Conservation (phyloP, 2,888 invertebrate species). For the Amiota communis region DNA sequence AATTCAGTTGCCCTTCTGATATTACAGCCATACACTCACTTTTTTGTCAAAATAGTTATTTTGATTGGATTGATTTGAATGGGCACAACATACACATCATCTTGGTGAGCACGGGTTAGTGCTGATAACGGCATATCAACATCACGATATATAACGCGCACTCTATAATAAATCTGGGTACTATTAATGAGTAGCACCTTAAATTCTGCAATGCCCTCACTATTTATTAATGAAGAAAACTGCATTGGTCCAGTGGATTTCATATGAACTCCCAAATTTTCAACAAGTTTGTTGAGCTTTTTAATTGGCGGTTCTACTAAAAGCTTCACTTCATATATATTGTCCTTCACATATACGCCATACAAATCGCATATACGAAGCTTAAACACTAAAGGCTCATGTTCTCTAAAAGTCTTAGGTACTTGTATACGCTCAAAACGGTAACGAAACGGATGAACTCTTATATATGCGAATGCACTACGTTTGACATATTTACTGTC, state of each 20-base stretch:
- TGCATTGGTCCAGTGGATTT: not conserved
- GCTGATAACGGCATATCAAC: not conserved
- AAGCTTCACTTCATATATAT: slow-evolving; percentile 75
- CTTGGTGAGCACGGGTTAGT: not conserved
- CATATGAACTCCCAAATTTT: not conserved
- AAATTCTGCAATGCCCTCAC: slow-evolving; percentile 78
- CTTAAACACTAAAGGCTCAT: slow-evolving; percentile 87
- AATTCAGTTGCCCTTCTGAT: too few species aligned
- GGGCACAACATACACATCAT: not conserved
- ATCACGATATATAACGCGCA: not conserved
- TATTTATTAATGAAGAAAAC: slow-evolving; percentile 73
- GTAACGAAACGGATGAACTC: slow-evolving; percentile 83
- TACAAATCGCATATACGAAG: slow-evolving; percentile 81
- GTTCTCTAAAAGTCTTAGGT: slow-evolving; percentile 90
- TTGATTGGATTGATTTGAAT: not conserved
- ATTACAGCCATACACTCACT: not conserved
- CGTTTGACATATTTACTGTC: slow-evolving; percentile 85
- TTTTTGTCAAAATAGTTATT: not conserved
- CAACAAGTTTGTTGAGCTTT: not conserved
- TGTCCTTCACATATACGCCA: slow-evolving; percentile 78
- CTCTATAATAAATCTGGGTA: slow-evolving; percentile 11
- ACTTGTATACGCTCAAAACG: slow-evolving; percentile 85
- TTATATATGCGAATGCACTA: slow-evolving; percentile 82
- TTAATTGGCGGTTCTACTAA: slow-evolving; percentile 23
- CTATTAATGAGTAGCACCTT: slow-evolving; percentile 55